These are phyloP conservation scores for Noturus placidus DNA, from an alignment of 2,113 vertebrate genomes.

Conservation along the genomic window DNA sequence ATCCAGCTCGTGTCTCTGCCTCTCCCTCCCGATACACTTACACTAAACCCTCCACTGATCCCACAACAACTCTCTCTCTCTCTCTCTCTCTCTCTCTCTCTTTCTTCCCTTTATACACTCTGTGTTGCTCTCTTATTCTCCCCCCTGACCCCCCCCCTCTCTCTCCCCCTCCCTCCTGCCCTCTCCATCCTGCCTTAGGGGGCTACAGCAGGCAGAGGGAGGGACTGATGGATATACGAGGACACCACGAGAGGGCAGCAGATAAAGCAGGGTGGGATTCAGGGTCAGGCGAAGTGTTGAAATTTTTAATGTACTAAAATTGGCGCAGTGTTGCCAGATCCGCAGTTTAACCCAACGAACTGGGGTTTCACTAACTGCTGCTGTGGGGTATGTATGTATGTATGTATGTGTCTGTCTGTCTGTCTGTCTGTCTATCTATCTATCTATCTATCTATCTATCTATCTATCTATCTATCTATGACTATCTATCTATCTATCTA, in stretches of 20 bases:
- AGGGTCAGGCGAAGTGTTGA: not conserved
- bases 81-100: not conserved
- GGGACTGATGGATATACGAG: slow-evolving; percentile 44
- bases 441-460: not conserved
- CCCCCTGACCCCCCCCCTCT: slow-evolving; percentile 20
- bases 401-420: not conserved
- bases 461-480: too few relatives aligned
- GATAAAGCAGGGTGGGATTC: not conserved
- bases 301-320: too few relatives aligned
- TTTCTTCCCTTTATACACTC: too few relatives aligned
- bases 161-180: slow-evolving; percentile 51
- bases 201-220: slow-evolving; percentile 50
- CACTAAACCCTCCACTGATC: slow-evolving; percentile 3
- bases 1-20: not conserved
- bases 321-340: not conserved
- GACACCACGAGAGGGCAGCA: slow-evolving; percentile 56
- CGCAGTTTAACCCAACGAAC: not conserved
- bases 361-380: not conserved
- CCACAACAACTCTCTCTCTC: slow-evolving; percentile 10
- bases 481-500: too few relatives aligned
- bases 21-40: not conserved
- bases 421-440: not conserved
- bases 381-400: not conserved
- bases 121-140: too few relatives aligned
- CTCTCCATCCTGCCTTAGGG: slow-evolving; percentile 44